Conservation (phyloP, 2,888 invertebrate species). For the Ernsta delagoae region DNA sequence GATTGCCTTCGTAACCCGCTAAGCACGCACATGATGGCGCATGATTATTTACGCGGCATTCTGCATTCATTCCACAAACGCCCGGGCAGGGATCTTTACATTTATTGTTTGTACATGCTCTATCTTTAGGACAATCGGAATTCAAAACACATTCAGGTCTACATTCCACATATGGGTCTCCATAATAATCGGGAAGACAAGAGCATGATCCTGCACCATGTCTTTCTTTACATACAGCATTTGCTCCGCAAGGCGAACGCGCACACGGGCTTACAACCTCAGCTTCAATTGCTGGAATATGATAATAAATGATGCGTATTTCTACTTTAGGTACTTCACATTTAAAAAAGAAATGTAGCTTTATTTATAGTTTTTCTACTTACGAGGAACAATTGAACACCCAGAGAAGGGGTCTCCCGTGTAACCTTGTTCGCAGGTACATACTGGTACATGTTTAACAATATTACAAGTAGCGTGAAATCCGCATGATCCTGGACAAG, state of each 20-base stretch:
- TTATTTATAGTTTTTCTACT: slow-evolving; percentile 57
- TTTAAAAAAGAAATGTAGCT: too few species aligned
- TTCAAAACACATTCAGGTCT: slow-evolving; percentile 95
- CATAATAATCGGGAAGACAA: slow-evolving; percentile 92
- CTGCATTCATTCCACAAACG: slow-evolving; percentile 93
- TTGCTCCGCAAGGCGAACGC: slow-evolving; percentile 94
- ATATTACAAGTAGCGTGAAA: slow-evolving; percentile 88
- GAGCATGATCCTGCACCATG: slow-evolving; percentile 93
- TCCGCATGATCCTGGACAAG: slow-evolving; percentile 91
- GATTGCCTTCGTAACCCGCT: slow-evolving; percentile 84
- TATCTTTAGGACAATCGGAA: slow-evolving; percentile 91
- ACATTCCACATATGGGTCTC: slow-evolving; percentile 94
- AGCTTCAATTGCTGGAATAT: slow-evolving; percentile 82
- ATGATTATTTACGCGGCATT: slow-evolving; percentile 93
- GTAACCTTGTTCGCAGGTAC: slow-evolving; percentile 88
- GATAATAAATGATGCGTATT: not conserved
- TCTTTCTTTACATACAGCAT: slow-evolving; percentile 93
- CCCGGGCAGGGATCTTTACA: slow-evolving; percentile 93
- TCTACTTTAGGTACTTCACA: not conserved
- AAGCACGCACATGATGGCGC: slow-evolving; percentile 91
- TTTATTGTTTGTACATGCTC: slow-evolving; percentile 93
- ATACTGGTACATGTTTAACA: slow-evolving; percentile 89
- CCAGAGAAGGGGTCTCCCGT: slow-evolving; percentile 93
- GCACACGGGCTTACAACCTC: slow-evolving; percentile 87
- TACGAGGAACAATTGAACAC: slow-evolving; percentile 86